These are phyloP conservation scores for Albula glossodonta DNA, from an alignment of 2,113 vertebrate species.

Conservation along the genomic window DNA sequence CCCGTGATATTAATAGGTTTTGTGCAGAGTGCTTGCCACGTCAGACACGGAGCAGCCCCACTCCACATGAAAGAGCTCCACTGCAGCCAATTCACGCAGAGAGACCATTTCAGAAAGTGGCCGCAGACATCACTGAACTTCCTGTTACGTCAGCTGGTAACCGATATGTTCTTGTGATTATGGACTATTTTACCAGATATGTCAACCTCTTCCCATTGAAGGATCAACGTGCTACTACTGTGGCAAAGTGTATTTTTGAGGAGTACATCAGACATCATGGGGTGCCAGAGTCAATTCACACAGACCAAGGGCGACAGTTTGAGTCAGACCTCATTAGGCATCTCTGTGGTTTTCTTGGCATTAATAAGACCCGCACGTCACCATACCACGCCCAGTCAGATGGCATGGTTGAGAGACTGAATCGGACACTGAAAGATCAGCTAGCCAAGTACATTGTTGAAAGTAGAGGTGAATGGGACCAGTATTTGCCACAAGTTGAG, in stretches of 20 bases:
- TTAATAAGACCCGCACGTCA: not conserved
- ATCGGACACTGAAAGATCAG: not conserved
- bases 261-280: not conserved
- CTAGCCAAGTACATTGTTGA: not conserved
- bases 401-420: constrained; percentile 3
- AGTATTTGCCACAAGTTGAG: constrained; percentile 6
- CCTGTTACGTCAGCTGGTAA: not conserved
- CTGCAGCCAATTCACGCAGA: constrained; percentile 31
- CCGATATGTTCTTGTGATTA: constrained; percentile 20
- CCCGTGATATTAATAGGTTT: constrained; percentile 32
- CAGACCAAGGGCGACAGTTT: constrained; percentile 5
- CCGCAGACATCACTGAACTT: too few relatives aligned
- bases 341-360: not conserved
- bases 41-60: constrained; percentile 20
- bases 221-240: not conserved
- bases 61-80: constrained; percentile 16
- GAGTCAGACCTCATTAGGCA: not conserved
- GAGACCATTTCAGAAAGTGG: constrained; percentile 25
- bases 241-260: not conserved
- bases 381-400: constrained; percentile 14
- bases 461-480: constrained; percentile 1
- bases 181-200: constrained; percentile 21
- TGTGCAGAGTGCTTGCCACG: constrained; percentile 32
- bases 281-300: not conserved
- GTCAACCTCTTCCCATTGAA: constrained; percentile 2